Conservation (phyloP, 1,140 invertebrate species). For the Caenorhabditis inopinata region DNA sequence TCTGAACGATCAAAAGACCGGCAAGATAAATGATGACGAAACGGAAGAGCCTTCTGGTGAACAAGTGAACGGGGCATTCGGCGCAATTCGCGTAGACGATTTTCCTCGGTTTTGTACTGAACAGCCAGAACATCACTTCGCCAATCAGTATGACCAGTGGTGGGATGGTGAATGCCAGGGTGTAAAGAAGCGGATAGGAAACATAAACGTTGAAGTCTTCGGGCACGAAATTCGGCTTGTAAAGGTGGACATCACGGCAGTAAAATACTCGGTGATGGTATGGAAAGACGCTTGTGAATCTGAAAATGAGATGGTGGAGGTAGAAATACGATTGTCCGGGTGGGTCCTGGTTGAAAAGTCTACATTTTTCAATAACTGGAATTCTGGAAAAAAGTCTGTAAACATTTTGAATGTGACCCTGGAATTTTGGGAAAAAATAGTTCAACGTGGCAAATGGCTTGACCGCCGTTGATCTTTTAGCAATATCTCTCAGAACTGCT, state of each 20-base stretch:
- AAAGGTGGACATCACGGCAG: slow-evolving; percentile 62
- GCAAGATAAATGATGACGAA: slow-evolving; percentile 59
- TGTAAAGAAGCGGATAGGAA: slow-evolving; percentile 61
- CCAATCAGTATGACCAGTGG: slow-evolving; percentile 65
- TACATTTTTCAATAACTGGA: too few relatives aligned
- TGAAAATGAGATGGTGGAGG: too few relatives aligned
- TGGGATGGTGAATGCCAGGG: slow-evolving; percentile 59
- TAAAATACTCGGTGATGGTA: slow-evolving; percentile 66
- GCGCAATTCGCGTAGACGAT: slow-evolving; percentile 60
- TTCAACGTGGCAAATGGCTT: too few relatives aligned
- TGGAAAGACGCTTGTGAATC: slow-evolving; percentile 66
- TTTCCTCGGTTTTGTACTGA: slow-evolving; percentile 65
- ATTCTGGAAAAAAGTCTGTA: too few relatives aligned
- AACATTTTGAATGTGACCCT: too few relatives aligned
- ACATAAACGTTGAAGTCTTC: slow-evolving; percentile 66
- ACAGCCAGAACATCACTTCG: slow-evolving; percentile 66
- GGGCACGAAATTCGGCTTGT: slow-evolving; percentile 65
- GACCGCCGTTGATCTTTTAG: too few relatives aligned
- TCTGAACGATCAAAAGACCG: slow-evolving; percentile 65
- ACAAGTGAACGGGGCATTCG: slow-evolving; percentile 63
- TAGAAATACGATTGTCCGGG: too few relatives aligned
- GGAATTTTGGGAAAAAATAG: too few relatives aligned
- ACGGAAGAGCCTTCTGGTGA: slow-evolving; percentile 61
- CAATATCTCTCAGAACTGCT: too few relatives aligned
- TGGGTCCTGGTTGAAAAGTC: too few relatives aligned